These are phyloP conservation scores for Ursus arctos DNA, from an alignment of 2,113 vertebrate genomes.

Conservation along the genomic window DNA sequence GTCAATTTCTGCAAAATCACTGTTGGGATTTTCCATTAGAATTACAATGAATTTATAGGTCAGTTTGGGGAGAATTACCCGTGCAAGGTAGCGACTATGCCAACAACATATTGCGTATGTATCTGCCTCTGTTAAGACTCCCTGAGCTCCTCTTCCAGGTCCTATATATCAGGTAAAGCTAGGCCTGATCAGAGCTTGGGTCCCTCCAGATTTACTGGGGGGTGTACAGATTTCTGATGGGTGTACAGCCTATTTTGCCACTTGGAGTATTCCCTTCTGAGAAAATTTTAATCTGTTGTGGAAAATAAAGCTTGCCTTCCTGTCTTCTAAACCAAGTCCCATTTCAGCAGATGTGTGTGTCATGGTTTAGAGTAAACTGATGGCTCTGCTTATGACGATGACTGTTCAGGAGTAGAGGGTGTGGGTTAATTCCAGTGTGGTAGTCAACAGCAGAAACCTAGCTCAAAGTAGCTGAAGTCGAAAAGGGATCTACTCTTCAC, in stretches of 20 bases:
- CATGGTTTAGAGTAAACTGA: slow-evolving; percentile 22
- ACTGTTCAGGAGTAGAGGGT: background rate
- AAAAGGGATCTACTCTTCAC: background rate
- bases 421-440: background rate
- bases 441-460: background rate
- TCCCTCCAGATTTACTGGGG: background rate
- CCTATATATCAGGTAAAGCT: background rate
- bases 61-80: background rate
- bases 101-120: too few relatives aligned
- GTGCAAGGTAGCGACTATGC: background rate
- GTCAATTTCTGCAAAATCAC: background rate
- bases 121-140: background rate
- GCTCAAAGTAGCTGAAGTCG: background rate
- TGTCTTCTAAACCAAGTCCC: slow-evolving; percentile 15
- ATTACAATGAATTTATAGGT: background rate
- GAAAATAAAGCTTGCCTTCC: background rate
- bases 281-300: background rate
- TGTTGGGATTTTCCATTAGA: background rate
- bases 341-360: background rate
- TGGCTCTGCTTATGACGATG: background rate
- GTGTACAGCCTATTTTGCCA: background rate
- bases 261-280: background rate
- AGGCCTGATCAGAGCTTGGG: background rate
- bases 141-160: rapidly evolving
- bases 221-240: background rate